A percentile compares a stretch with the other conserved stretches of the same genome.
phyloP scores from a whole-genome alignment of 2,797 vertebrate species.

The Glossophaga mutica region DNA sequence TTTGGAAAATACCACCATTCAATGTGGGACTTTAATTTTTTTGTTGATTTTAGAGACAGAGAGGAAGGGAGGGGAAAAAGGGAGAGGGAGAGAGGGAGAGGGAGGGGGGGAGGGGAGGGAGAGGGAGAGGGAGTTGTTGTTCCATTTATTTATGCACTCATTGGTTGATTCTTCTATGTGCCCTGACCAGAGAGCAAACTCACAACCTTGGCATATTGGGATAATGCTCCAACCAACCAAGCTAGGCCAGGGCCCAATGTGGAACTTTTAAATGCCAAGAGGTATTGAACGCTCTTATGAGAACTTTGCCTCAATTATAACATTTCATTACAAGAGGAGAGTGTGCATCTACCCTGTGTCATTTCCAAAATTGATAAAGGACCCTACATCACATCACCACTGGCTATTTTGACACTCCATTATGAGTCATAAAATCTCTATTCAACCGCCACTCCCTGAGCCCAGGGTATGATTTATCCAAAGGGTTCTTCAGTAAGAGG shows the following conservation, averaged over 20 bases:
- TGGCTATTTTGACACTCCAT: conserved; percentile 41
- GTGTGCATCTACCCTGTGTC: conserved; percentile 28
- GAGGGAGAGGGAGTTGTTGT: background rate
- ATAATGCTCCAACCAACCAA: background rate
- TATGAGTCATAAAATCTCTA: conserved; percentile 56
- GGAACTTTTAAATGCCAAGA: conserved; percentile 26
- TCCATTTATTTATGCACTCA: background rate
- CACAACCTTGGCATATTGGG: background rate
- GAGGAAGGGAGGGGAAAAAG: background rate
- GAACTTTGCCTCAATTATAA: conserved; percentile 34
- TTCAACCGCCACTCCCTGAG: conserved; percentile 19
- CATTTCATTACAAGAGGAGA: conserved; percentile 49
- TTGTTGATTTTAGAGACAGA: background rate
- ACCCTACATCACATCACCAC: conserved; percentile 62
- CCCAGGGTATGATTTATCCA: conserved; percentile 61
- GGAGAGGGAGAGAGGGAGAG: too few relatives aligned
- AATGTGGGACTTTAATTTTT: background rate
- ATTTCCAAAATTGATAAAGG: conserved; percentile 50
- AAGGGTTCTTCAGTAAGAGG: conserved; percentile 48
- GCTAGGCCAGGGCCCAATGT: background rate
- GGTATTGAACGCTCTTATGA: background rate
- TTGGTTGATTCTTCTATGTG: background rate
- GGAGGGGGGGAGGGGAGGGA: too few relatives aligned
- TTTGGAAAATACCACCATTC: conserved; percentile 2
- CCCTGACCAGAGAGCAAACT: background rate